Evolutionary conservation across 2,888 invertebrate genomes (phyloP).

Genomic region (Syrphus vitripennis): DNA sequence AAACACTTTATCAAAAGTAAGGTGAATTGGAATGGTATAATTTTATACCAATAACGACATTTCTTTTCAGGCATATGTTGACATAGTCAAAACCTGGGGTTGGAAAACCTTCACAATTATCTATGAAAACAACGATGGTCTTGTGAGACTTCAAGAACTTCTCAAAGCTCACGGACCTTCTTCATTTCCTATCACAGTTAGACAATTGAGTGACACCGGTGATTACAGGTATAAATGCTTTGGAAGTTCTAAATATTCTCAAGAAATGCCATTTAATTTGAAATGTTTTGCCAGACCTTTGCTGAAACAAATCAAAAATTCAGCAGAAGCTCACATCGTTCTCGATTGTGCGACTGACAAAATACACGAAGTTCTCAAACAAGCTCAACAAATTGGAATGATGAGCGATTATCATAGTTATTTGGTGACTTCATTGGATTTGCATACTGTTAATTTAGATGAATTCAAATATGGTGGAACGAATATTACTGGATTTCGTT

Average conservation of each 20-base stretch:
- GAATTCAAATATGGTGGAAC: slow-evolving; percentile 97
- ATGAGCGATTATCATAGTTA: slow-evolving; percentile 98
- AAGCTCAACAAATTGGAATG: slow-evolving; percentile 98
- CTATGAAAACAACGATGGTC: slow-evolving; percentile 96
- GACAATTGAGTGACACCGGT: slow-evolving; percentile 91
- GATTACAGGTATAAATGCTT: slow-evolving; percentile 88
- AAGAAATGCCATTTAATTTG: neutral
- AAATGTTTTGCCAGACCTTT: slow-evolving; percentile 85
- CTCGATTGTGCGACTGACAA: slow-evolving; percentile 94
- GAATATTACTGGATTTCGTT: slow-evolving; percentile 95
- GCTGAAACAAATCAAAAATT: slow-evolving; percentile 95
- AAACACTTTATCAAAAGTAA: slow-evolving; percentile 90
- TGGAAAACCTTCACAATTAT: slow-evolving; percentile 98
- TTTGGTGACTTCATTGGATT: slow-evolving; percentile 94
- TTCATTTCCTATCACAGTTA: slow-evolving; percentile 91
- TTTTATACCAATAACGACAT: slow-evolving; percentile 7
- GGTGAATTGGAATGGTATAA: neutral
- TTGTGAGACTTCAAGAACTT: slow-evolving; percentile 92
- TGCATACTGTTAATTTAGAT: slow-evolving; percentile 95
- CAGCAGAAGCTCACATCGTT: slow-evolving; percentile 94
- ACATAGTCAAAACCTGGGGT: slow-evolving; percentile 93
- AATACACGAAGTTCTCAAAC: slow-evolving; percentile 92
- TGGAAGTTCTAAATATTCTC: neutral
- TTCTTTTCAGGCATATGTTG: slow-evolving; percentile 90
- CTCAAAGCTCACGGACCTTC: slow-evolving; percentile 93